Conservation (phyloP, 1,140 invertebrate species). For the Medauroidea extradentata region DNA sequence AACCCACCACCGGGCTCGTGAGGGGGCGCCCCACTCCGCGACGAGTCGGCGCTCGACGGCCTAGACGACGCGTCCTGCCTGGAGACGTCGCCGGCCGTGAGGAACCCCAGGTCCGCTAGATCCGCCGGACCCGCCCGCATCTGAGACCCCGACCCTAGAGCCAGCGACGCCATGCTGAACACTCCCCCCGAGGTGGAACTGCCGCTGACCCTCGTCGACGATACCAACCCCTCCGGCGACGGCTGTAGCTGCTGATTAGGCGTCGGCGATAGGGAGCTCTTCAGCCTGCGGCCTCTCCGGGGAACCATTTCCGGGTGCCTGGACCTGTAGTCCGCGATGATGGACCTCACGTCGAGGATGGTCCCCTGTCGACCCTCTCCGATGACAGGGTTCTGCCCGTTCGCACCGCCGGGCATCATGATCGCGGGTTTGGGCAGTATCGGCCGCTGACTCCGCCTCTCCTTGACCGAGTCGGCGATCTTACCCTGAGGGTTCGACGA, state of each 20-base stretch:
- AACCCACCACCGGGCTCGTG: slow-evolving; percentile 23
- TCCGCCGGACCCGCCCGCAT: slow-evolving; percentile 35
- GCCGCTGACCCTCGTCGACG: slow-evolving; percentile 21
- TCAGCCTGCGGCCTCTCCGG: slow-evolving; percentile 54
- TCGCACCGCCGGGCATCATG: background rate
- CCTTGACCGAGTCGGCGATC: slow-evolving; percentile 17
- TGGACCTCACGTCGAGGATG: slow-evolving; percentile 72
- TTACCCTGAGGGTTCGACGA: slow-evolving; percentile 20
- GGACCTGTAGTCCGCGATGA: slow-evolving; percentile 76
- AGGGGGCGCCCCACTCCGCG: slow-evolving; percentile 43
- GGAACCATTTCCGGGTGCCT: slow-evolving; percentile 66
- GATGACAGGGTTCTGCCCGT: slow-evolving; percentile 41
- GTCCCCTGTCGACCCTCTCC: slow-evolving; percentile 66
- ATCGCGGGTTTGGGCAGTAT: slow-evolving; percentile 36
- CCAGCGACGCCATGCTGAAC: slow-evolving; percentile 36
- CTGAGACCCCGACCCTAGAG: slow-evolving; percentile 41
- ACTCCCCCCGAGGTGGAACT: slow-evolving; percentile 16
- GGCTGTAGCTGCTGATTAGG: background rate
- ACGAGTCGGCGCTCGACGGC: slow-evolving; percentile 51
- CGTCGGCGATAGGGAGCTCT: slow-evolving; percentile 13
- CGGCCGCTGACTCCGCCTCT: slow-evolving; percentile 21
- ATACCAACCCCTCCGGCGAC: slow-evolving; percentile 12
- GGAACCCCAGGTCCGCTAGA: slow-evolving; percentile 16
- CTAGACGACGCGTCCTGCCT: slow-evolving; percentile 41
- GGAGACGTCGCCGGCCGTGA: slow-evolving; percentile 13